Evolutionary conservation across 1,140 invertebrate species (phyloP).

Genomic region (Drosophila repleta): DNA sequence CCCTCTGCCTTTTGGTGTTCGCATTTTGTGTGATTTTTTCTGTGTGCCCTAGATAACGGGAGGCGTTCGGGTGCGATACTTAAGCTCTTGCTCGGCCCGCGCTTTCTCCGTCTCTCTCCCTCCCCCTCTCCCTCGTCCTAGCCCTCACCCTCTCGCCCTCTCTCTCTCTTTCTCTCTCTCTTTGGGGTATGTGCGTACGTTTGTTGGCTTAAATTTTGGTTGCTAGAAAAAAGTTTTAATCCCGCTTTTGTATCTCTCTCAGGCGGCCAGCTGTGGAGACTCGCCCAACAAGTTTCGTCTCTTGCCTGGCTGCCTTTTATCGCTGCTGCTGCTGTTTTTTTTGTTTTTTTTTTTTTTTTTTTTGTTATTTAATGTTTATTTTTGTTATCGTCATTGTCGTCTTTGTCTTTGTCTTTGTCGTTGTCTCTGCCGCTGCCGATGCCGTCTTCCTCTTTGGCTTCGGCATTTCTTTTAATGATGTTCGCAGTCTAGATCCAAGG

Average conservation of each 20-base stretch:
- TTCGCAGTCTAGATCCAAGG: constrained; percentile 57
- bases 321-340: constrained; percentile 16
- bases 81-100: constrained; percentile 7
- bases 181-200: constrained; percentile 38
- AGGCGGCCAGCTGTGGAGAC: constrained; percentile 20
- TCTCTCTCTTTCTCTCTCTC: neutral
- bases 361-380: constrained; percentile 54
- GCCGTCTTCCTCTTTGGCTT: constrained; percentile 35
- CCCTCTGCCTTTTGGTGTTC: constrained; percentile 24
- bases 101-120: constrained; percentile 3
- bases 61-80: constrained; percentile 22
- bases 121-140: neutral
- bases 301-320: constrained; percentile 35
- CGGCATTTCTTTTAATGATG: constrained; percentile 62
- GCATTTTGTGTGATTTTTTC: constrained; percentile 60
- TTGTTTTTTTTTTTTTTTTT: constrained; percentile 21
- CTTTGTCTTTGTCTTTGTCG: constrained; percentile 11
- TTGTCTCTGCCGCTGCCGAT: constrained; percentile 6
- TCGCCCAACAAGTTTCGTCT: constrained; percentile 33
- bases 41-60: constrained; percentile 53
- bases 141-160: neutral
- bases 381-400: constrained; percentile 57
- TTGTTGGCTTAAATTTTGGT: constrained; percentile 73
- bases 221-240: constrained; percentile 75
- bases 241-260: constrained; percentile 63